phyloP scores from a whole-genome alignment of 2,888 invertebrate species.

The Cheilosia grossa region DNA sequence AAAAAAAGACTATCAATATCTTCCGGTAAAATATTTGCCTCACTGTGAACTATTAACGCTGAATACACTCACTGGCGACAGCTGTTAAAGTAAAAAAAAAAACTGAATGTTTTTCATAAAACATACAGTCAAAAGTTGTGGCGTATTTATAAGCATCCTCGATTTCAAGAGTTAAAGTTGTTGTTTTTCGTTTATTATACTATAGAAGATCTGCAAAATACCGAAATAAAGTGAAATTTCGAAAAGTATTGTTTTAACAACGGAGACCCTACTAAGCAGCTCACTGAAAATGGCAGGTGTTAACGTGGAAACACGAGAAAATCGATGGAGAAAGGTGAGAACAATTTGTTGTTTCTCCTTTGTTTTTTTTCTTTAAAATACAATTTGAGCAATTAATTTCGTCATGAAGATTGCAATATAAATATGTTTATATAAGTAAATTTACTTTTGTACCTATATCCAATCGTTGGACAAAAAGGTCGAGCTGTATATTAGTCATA shows the following conservation, averaged over 20 bases:
- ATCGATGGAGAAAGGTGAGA: slow-evolving; percentile 77
- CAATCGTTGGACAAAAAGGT: slow-evolving; percentile 2
- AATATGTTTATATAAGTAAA: slow-evolving; percentile 1
- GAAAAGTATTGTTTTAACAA: neutral
- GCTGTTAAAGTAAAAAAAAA: slow-evolving; percentile 56
- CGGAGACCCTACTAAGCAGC: slow-evolving; percentile 50
- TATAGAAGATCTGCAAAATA: neutral
- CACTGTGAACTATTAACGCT: slow-evolving; percentile 1
- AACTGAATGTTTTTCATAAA: slow-evolving; percentile 38
- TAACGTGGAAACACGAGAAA: slow-evolving; percentile 74
- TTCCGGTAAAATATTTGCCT: neutral
- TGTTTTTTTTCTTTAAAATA: slow-evolving; percentile 1
- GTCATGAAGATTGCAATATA: slow-evolving; percentile 12
- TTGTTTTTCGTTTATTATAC: neutral
- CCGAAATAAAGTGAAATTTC: neutral
- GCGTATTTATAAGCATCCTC: slow-evolving; percentile 42
- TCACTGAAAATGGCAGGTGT: slow-evolving; percentile 72
- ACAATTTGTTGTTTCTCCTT: neutral
- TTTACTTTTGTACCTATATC: neutral
- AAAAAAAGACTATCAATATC: neutral
- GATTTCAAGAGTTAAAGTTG: neutral
- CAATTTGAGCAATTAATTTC: slow-evolving; percentile 28
- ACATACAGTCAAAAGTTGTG: slow-evolving; percentile 38
- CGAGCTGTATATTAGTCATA: slow-evolving; percentile 39
- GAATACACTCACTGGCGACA: slow-evolving; percentile 23